Evolutionary conservation across 2,888 invertebrate species (phyloP), one percentile per base, ranked within the genome.

Genomic region (Lepidochrysops patricia): DNA sequence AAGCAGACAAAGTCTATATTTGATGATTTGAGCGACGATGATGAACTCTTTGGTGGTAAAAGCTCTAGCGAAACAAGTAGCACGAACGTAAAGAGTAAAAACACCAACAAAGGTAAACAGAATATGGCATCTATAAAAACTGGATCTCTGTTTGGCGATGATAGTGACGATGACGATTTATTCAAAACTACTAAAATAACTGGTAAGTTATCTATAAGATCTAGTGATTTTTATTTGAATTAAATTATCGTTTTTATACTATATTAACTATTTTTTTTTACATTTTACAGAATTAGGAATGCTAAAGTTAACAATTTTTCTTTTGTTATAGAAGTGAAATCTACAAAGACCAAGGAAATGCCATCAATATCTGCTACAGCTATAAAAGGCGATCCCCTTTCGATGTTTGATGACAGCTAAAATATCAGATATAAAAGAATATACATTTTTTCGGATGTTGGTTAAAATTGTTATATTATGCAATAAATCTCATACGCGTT

Each of bases 61-160:
- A 76, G 73, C 61, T 73, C 72, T 60, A 61, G 68, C 4, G 69
- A 50, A 13, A 49, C 62, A 23, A 65, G 61, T 60, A 60, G 65
- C 67, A 49, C 26, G 1, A 67, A 68, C 13, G 72, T 84, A 15
- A 72, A 68, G 50, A 71, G 67, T 63, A 66, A 66, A 60, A 66
- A 62, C 61, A 67, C 63, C 57, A 60, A 63, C 61, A 23, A 57
- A 57, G 57, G 12, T 43, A 49, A n/a, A 7, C 57, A 62, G 57
- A 37, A 65, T 56, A 67, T 67, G 15, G 71, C 71, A 26, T 72
- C 73, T 4, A 25, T 26, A 13, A 50, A 29, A 5, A 79, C 77
- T 63, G 67, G 65, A 26, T 74, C 80, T 9, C 67, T 88, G 29
- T 89, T 89, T 49, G 80, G 78, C 57, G 87, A 85, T 67, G 84